Conservation (phyloP, 2,113 vertebrate species). For the Dicaeum eximium region DNA sequence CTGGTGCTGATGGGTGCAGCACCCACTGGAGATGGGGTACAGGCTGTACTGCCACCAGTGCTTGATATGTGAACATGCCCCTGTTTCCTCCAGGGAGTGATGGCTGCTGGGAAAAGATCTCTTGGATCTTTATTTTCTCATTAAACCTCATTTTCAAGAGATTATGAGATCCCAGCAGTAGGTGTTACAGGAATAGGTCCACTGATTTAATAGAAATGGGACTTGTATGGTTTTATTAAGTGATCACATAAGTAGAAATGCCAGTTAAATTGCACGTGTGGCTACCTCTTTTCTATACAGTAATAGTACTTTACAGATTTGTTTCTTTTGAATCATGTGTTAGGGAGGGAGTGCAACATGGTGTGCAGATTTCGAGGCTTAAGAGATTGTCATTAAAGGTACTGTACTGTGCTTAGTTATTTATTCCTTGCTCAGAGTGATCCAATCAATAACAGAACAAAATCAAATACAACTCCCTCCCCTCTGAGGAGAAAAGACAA, state of each 20-base stretch:
- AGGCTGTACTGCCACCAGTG: background rate
- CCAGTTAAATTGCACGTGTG: conserved; percentile 39
- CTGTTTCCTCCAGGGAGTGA: background rate
- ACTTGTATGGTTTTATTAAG: conserved; percentile 25
- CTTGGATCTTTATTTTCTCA: background rate
- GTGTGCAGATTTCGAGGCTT: conserved; percentile 53
- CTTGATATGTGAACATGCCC: accelerated
- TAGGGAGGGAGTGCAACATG: background rate
- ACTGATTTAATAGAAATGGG: conserved; percentile 17
- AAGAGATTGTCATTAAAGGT: conserved; percentile 69
- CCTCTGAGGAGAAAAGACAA: conserved; percentile 58
- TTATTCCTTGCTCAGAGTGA: conserved; percentile 72
- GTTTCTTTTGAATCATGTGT: conserved; percentile 54
- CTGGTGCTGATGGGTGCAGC: too few relatives aligned
- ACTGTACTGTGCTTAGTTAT: conserved; percentile 60
- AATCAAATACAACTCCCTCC: conserved; percentile 61
- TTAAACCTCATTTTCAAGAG: background rate
- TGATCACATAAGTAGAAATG: conserved; percentile 12
- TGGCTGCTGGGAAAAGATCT: background rate
- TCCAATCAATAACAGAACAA: conserved; percentile 71
- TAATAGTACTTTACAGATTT: conserved; percentile 53
- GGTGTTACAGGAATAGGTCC: background rate
- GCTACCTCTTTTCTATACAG: background rate
- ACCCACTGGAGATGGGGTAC: accelerated
- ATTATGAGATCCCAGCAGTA: background rate